A percentile compares a stretch with the other conserved stretches of the same genome.
Conservation (phyloP, 2,797 vertebrate genomes). For the Eurystomus glaucurus region DNA sequence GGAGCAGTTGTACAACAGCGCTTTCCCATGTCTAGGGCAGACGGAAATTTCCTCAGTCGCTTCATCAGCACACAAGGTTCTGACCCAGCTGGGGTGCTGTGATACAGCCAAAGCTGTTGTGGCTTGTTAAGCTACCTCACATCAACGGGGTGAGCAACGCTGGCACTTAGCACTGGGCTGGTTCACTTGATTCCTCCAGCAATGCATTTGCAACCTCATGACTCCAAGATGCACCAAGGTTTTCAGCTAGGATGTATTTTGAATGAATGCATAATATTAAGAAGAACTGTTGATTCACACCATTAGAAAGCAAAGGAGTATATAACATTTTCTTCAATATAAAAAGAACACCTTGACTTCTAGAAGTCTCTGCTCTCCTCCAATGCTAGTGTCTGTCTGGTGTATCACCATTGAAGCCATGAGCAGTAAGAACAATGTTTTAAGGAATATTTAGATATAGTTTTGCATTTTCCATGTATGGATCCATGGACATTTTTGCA, state of each 20-base stretch:
- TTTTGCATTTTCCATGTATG: background rate
- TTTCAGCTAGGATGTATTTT: background rate
- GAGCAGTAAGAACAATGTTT: background rate
- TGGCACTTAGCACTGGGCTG: background rate
- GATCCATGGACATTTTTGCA: background rate
- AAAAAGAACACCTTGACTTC: background rate
- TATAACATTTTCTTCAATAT: background rate
- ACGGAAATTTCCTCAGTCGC: background rate
- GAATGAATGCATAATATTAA: background rate
- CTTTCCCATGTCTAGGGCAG: background rate
- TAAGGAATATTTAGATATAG: background rate
- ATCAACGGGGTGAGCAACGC: background rate
- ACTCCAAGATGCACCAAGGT: background rate
- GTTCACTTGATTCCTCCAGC: background rate
- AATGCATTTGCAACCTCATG: accelerated
- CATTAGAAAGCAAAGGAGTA: background rate
- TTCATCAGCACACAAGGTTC: background rate
- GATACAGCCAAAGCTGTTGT: background rate
- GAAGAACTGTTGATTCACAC: background rate
- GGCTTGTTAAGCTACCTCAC: background rate
- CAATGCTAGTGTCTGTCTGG: background rate
- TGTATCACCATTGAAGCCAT: background rate
- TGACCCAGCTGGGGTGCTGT: background rate
- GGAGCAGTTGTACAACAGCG: background rate
- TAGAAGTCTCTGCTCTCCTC: background rate